A percentile compares a stretch with the other conserved stretches of the same genome.
Evolutionary conservation across 1,140 invertebrate species (phyloP).

Genomic region (Bombus waltoni): DNA sequence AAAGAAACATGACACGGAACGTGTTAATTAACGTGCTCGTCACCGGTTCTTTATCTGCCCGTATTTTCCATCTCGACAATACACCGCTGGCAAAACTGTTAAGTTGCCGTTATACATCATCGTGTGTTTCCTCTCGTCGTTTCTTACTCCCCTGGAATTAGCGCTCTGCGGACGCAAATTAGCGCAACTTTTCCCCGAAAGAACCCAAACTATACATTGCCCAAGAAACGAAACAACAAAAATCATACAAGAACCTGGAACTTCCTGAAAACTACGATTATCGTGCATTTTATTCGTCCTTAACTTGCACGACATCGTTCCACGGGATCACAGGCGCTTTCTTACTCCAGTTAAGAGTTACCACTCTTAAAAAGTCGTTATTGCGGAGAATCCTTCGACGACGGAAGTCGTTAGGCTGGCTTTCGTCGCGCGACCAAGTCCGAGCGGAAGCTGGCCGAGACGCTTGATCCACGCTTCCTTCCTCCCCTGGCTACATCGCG

Average conservation of each 20-base stretch:
- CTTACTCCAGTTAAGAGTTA: slow-evolving; percentile 51
- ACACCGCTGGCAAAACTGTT: background rate
- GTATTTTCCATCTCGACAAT: background rate
- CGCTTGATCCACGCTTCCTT: background rate
- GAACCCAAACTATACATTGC: background rate
- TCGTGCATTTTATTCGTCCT: background rate
- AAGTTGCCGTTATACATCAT: background rate
- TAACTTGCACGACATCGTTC: background rate
- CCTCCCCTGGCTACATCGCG: background rate
- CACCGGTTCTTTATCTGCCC: background rate
- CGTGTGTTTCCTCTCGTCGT: background rate
- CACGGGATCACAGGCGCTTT: background rate
- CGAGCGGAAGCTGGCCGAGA: background rate
- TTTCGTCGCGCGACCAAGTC: background rate
- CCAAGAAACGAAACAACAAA: background rate
- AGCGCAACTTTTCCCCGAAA: background rate
- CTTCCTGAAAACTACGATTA: background rate
- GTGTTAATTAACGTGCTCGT: slow-evolving; percentile 26
- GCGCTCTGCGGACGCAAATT: background rate
- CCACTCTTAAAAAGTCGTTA: slow-evolving; percentile 67
- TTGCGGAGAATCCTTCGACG: slow-evolving; percentile 4
- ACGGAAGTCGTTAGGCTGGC: background rate
- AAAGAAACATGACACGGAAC: background rate
- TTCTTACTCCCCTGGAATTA: background rate
- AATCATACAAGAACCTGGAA: background rate